Conservation (phyloP, 2,113 vertebrate species). For the Lophura nycthemera region DNA sequence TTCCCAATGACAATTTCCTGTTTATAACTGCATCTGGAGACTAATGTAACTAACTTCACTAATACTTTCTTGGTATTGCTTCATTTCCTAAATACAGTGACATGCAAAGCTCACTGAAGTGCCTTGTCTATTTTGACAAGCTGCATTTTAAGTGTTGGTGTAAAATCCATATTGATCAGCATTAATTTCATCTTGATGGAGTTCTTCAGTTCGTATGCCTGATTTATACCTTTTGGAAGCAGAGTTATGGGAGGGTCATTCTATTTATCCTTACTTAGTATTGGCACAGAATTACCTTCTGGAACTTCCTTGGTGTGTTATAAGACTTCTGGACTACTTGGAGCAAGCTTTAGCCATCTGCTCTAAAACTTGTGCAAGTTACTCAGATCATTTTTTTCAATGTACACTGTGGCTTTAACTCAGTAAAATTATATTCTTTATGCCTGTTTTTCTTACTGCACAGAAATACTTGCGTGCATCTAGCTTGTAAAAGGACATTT, state of each 20-base stretch:
- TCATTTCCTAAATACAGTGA: background rate
- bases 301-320: conserved; percentile 27
- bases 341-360: conserved; percentile 51
- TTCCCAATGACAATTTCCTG: conserved; percentile 67
- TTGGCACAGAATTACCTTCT: conserved; percentile 9
- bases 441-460: background rate
- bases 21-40: conserved; percentile 63
- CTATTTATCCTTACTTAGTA: background rate
- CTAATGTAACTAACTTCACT: conserved; percentile 34
- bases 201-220: background rate
- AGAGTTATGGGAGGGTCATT: background rate
- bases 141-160: background rate
- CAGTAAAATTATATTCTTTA: background rate
- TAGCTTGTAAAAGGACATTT: background rate
- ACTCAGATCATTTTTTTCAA: background rate
- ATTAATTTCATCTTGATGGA: background rate
- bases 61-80: conserved; percentile 20
- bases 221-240: background rate
- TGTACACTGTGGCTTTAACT: background rate
- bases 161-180: background rate
- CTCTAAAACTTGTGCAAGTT: conserved; percentile 12
- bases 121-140: background rate
- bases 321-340: conserved; percentile 56
- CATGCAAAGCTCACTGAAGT: background rate
- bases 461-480: background rate